These are phyloP conservation scores for Petrocephalus schoutedeni DNA, from an alignment of 2,797 vertebrate species.

Conservation along the genomic window DNA sequence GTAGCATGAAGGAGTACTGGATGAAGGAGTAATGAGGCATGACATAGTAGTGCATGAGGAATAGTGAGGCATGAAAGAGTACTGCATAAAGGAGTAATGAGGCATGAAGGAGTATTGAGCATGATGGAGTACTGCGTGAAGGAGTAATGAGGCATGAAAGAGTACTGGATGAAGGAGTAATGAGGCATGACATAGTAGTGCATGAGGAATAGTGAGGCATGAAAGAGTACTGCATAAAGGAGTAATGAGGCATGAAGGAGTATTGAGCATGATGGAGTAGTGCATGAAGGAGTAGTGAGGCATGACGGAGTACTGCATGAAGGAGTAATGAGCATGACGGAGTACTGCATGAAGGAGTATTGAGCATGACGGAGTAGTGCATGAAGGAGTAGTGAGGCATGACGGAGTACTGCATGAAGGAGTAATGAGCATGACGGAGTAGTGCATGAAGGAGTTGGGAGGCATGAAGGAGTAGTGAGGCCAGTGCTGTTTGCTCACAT, in stretches of 20 bases:
- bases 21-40: no score
- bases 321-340: no score
- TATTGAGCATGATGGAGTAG: neutral
- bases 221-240: neutral
- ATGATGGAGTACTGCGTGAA: neutral
- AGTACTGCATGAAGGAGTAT: neutral
- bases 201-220: no score
- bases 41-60: neutral
- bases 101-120: neutral
- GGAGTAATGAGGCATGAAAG: neutral
- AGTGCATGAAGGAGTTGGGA: neutral
- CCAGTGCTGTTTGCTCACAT: constrained; percentile 38
- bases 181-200: neutral
- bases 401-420: neutral
- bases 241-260: neutral
- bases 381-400: neutral
- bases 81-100: neutral
- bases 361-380: no score
- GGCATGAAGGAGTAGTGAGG: neutral
- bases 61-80: no score
- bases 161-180: no score
- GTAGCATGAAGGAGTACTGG: neutral
- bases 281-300: neutral
- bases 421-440: neutral
- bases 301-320: neutral